phyloP scores from a whole-genome alignment of 1,140 invertebrate species.

The Macrobrachium nipponense region DNA sequence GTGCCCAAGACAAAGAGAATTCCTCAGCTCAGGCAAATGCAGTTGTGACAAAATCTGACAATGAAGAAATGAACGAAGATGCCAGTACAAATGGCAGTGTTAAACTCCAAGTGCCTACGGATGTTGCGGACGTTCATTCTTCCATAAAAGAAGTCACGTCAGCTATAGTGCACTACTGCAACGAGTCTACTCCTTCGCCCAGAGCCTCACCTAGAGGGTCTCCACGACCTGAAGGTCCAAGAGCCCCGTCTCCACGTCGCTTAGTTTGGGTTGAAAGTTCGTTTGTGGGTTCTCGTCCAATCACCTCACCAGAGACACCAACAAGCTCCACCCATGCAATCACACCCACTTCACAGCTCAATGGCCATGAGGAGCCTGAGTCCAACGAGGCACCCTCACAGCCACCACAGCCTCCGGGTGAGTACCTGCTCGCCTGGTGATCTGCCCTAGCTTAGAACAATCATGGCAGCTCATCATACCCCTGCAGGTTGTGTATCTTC shows the following conservation, averaged over 20 bases:
- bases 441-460: background rate
- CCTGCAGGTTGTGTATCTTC: constrained; percentile 16
- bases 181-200: constrained; percentile 47
- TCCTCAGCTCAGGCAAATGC: constrained; percentile 17
- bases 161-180: constrained; percentile 88
- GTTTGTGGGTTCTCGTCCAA: constrained; percentile 85
- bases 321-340: constrained; percentile 66
- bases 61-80: constrained; percentile 11
- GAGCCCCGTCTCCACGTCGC: constrained; percentile 64
- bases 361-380: constrained; percentile 35
- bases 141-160: constrained; percentile 93
- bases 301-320: constrained; percentile 84
- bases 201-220: constrained; percentile 52
- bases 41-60: constrained; percentile 6
- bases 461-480: background rate
- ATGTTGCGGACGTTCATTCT: constrained; percentile 75
- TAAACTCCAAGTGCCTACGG: constrained; percentile 13
- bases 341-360: constrained; percentile 52
- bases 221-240: constrained; percentile 31
- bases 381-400: constrained; percentile 31
- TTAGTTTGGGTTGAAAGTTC: constrained; percentile 91
- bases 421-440: constrained; percentile 64
- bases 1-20: constrained; percentile 42
- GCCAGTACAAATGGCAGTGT: constrained; percentile 37
- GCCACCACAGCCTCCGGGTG: constrained; percentile 62